phyloP scores from a whole-genome alignment of 2,113 vertebrate species.

The Genyomyrus donnyi region DNA sequence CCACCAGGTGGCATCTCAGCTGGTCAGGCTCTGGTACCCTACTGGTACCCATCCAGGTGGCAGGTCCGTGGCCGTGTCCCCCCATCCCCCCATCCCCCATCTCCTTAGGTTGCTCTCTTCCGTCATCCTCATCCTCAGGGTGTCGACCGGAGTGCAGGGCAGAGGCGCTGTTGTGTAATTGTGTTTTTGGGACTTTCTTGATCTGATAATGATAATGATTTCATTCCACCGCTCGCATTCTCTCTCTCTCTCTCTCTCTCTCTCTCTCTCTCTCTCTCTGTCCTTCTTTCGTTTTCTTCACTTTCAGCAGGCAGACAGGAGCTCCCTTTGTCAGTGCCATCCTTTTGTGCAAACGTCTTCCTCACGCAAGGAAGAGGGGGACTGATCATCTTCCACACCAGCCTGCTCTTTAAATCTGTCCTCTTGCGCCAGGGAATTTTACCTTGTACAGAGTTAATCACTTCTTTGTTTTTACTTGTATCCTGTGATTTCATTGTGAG shows the following conservation, averaged over 20 bases:
- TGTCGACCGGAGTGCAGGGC: neutral
- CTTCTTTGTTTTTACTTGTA: neutral
- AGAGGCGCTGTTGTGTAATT: neutral
- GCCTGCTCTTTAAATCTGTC: neutral
- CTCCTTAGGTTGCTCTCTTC: neutral
- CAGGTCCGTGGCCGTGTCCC: neutral
- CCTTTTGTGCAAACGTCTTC: neutral
- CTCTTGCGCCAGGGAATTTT: neutral
- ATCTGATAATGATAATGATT: neutral
- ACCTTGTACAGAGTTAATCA: neutral
- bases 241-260: neutral
- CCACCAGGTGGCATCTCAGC: neutral
- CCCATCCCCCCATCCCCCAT: neutral
- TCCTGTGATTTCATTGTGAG: neutral
- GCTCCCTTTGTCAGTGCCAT: neutral
- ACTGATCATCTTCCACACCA: neutral
- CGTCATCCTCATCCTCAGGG: neutral
- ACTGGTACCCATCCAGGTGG: neutral
- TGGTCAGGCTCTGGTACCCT: neutral
- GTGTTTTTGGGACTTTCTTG: neutral
- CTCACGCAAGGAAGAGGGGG: neutral
- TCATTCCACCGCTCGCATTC: neutral
- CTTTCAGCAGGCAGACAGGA: neutral
- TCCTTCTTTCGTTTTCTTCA: neutral
- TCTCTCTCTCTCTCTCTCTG: neutral